Evolutionary conservation across 2,113 vertebrate species (phyloP), one percentile per base, ranked within the genome.

Genomic region (Hemiscyllium ocellatum): DNA sequence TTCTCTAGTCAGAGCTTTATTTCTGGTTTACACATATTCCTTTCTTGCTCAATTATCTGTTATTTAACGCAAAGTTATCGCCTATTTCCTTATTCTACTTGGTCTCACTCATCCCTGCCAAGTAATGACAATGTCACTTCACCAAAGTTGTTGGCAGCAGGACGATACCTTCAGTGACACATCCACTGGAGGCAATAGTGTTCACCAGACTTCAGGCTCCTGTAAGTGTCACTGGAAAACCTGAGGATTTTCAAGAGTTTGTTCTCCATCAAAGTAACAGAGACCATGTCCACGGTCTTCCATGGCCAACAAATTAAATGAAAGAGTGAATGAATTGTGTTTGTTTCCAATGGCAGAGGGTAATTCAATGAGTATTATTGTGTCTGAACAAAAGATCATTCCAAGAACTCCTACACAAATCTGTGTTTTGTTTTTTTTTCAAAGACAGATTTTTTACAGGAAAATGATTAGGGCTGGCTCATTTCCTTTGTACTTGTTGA

Each of bases 401-500:
- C n/a, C 65, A 94, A 68, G n/a, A n/a, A 69, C 19, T 69, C 61
- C 66, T 42, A 68, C 90, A 66, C n/a, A 66, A 93, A 66, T 37
- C 65, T 66, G 61, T 26, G 24, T 68, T 66, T 42, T 66, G 50
- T 93, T 94, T 94, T 66, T 66, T 37, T 33, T 19, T 70, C 70
- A 94, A 66, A 68, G 26, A 8, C 17, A 47, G 20, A 19, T n/a
- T 52, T 87, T 93, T 94, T 47, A 66, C 56, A 13, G 65, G 65
- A 42, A 10, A 37, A 22, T 47, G 42, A 47, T 47, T 47, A 47
- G 42, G 42, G 91, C 17, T 66, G 68, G 47, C 70, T 94, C 13
- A 47, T 94, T 70, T 94, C 70, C 37, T 94, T 42, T 94, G 66
- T 47, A 69, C 69, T 94, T 50, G 66, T 94, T 94, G 91, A 69